Evolutionary conservation across 2,797 vertebrate genomes (phyloP).

Genomic region (Onychomys torridus): DNA sequence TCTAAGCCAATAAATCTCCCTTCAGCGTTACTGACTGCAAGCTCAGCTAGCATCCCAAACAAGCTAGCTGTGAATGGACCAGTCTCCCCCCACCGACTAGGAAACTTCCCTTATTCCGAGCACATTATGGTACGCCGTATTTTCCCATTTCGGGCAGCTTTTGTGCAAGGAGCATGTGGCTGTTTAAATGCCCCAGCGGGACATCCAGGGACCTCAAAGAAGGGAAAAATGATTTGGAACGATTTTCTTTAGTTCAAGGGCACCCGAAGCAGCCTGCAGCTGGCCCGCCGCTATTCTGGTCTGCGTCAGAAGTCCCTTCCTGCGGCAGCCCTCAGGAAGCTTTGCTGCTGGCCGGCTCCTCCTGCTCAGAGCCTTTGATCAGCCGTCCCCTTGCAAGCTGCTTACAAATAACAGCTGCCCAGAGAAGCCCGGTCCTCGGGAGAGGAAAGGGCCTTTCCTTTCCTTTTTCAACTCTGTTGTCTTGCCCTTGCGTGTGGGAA

Average conservation of each 20-base stretch:
- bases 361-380: conserved; percentile 59
- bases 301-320: conserved; percentile 96
- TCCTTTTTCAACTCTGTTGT: neutral
- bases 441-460: conserved; percentile 30
- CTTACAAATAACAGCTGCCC: conserved; percentile 67
- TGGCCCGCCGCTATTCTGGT: conserved; percentile 93
- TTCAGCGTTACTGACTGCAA: conserved; percentile 78
- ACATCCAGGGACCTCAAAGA: conserved; percentile 89
- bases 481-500: neutral
- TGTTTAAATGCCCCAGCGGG: conserved; percentile 92
- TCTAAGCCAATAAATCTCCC: conserved; percentile 83
- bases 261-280: conserved; percentile 93
- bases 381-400: neutral
- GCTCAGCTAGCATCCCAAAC: conserved; percentile 73
- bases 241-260: conserved; percentile 93
- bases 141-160: conserved; percentile 91
- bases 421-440: neutral
- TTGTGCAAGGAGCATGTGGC: conserved; percentile 92
- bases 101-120: conserved; percentile 81
- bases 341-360: conserved; percentile 84
- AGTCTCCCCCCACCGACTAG: neutral
- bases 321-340: conserved; percentile 94
- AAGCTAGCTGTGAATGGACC: conserved; percentile 11
- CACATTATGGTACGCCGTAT: conserved; percentile 86
- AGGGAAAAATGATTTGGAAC: conserved; percentile 89